phyloP scores from a whole-genome alignment of 2,113 vertebrate species.

The Hippocampus mohnikei region DNA sequence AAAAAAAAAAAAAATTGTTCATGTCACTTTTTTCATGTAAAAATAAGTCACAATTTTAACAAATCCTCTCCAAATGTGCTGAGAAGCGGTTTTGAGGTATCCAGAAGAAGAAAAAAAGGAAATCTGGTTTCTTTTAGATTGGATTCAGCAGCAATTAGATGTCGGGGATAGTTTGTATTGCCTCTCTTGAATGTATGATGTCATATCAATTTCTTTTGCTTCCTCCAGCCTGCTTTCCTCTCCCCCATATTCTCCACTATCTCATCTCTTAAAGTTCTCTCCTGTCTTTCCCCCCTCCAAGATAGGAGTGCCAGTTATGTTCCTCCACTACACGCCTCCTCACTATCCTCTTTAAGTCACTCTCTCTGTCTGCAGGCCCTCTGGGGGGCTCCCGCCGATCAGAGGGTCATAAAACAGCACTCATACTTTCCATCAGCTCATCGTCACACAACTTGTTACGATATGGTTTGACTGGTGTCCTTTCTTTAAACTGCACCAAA shows the following conservation, averaged over 20 bases:
- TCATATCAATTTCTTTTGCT: conserved; percentile 27
- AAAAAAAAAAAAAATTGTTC: too few relatives aligned
- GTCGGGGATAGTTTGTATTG: conserved; percentile 30
- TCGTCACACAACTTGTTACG: neutral
- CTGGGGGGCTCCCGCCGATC: conserved; percentile 45
- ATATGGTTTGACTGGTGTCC: conserved; percentile 1
- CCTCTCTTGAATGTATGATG: conserved; percentile 6
- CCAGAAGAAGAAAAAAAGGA: neutral
- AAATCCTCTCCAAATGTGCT: too few relatives aligned
- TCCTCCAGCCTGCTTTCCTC: conserved; percentile 12
- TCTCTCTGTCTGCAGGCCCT: conserved; percentile 35
- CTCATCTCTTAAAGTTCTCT: conserved; percentile 17
- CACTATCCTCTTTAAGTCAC: conserved; percentile 47
- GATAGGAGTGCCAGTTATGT: conserved; percentile 24
- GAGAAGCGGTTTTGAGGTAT: too few relatives aligned
- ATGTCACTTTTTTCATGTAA: too few relatives aligned
- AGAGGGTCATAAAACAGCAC: conserved; percentile 38
- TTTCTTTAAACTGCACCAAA: conserved; percentile 14
- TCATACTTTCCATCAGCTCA: conserved; percentile 47
- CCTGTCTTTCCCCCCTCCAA: neutral
- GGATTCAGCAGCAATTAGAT: conserved; percentile 31
- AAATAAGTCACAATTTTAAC: too few relatives aligned
- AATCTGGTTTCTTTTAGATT: conserved; percentile 6
- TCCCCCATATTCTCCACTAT: conserved; percentile 17
- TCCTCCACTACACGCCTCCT: conserved; percentile 13